Conservation (phyloP, 2,113 vertebrate species). For the Peromyscus leucopus region DNA sequence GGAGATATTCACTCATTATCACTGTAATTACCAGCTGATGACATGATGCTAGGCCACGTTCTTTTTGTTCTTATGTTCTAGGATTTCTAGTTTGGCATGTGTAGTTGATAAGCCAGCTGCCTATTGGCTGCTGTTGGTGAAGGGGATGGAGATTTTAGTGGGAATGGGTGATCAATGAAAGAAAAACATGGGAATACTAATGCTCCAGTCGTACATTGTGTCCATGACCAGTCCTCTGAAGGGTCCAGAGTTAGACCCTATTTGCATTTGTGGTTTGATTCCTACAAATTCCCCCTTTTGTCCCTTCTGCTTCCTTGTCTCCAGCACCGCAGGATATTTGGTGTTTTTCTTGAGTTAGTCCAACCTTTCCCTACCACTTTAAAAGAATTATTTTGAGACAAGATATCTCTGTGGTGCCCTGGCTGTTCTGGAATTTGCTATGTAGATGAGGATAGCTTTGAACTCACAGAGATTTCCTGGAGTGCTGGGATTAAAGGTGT, state of each 20-base stretch:
- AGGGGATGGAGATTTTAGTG: neutral
- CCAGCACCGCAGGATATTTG: neutral
- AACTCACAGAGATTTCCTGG: no score
- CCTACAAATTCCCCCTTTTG: neutral
- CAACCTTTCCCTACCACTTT: neutral
- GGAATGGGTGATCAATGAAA: neutral
- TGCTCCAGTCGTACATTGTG: neutral
- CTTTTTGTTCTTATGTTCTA: neutral
- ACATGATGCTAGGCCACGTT: rapidly evolving
- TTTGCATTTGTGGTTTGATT: neutral
- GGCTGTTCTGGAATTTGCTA: neutral
- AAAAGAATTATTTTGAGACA: neutral
- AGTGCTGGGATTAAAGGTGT: neutral
- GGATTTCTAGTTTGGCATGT: no score
- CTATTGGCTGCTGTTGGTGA: neutral
- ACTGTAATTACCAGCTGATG: neutral
- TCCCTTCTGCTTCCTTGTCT: neutral
- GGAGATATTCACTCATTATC: neutral
- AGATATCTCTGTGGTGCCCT: neutral
- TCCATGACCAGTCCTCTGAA: neutral
- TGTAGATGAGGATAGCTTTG: neutral
- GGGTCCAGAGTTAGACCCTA: neutral
- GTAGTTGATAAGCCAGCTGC: neutral
- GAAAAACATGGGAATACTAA: neutral
- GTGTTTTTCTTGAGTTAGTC: neutral